Conservation (phyloP, 2,113 vertebrate species). For the Mormoops blainvillei region DNA sequence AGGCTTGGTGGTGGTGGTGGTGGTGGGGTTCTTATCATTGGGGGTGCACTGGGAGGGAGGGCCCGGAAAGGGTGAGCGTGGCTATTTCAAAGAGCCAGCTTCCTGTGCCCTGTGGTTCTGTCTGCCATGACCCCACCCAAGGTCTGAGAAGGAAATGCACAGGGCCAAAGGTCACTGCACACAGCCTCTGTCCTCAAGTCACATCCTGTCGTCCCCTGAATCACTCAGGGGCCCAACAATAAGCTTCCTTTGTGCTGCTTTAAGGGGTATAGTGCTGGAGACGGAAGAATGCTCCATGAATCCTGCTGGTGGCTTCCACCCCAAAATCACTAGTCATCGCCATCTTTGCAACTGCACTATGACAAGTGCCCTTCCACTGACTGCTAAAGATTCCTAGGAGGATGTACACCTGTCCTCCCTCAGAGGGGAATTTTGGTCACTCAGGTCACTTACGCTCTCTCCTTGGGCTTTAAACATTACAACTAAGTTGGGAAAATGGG, state of each 20-base stretch:
- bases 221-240: rapidly evolving
- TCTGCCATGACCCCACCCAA: not conserved
- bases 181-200: rapidly evolving
- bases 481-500: not conserved
- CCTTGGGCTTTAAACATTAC: not conserved
- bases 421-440: not conserved
- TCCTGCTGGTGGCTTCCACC: not conserved
- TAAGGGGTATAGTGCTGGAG: too few species aligned
- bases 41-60: not conserved
- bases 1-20: not conserved
- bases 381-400: not conserved
- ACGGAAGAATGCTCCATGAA: rapidly evolving
- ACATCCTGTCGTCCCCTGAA: not conserved
- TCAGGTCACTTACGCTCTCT: not conserved
- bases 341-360: rapidly evolving
- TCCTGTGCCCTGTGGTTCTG: not conserved
- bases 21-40: not conserved
- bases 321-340: rapidly evolving
- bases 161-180: not conserved
- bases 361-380: too few species aligned
- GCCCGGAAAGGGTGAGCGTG: rapidly evolving
- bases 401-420: not conserved
- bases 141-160: not conserved
- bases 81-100: not conserved
- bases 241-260: not conserved